phyloP scores from a whole-genome alignment of 2,888 invertebrate species.

The Apotomis turbidana region DNA sequence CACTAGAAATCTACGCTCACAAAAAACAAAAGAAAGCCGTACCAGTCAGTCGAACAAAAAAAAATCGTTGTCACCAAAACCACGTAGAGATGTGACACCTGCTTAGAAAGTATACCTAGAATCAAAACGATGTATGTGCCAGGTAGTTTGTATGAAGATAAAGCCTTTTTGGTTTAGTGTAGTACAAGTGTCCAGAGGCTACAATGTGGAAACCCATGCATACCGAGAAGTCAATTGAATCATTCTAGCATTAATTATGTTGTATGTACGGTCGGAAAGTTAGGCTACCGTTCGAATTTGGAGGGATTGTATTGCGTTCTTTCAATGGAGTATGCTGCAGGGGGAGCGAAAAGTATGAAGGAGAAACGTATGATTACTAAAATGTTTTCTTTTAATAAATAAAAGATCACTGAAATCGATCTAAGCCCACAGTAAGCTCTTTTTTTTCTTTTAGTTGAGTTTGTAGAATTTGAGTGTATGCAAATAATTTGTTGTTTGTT shows the following conservation, averaged over 20 bases:
- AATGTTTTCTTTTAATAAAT: no score
- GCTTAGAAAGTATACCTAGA: constrained; percentile 63
- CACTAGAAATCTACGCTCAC: constrained; percentile 9
- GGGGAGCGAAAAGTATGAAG: no score
- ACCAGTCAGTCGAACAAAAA: constrained; percentile 12
- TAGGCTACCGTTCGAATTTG: background rate
- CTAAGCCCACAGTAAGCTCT: no score
- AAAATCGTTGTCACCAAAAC: constrained; percentile 35
- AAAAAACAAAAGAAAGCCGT: constrained; percentile 39
- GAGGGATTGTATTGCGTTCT: no score
- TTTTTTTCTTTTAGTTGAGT: no score
- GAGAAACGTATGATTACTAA: no score
- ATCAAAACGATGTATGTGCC: background rate
- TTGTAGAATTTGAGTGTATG: no score
- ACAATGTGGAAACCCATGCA: constrained; percentile 74
- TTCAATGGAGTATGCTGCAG: no score
- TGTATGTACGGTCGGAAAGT: constrained; percentile 45
- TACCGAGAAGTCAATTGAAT: constrained; percentile 77
- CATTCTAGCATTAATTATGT: constrained; percentile 71
- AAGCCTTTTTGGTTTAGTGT: background rate
- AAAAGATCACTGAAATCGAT: no score
- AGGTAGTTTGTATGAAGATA: background rate
- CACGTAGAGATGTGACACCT: constrained; percentile 73
- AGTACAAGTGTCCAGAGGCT: constrained; percentile 49
- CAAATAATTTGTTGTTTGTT: no score